Evolutionary conservation across 2,113 vertebrate species (phyloP).

Genomic region (Pangasianodon hypophthalmus): DNA sequence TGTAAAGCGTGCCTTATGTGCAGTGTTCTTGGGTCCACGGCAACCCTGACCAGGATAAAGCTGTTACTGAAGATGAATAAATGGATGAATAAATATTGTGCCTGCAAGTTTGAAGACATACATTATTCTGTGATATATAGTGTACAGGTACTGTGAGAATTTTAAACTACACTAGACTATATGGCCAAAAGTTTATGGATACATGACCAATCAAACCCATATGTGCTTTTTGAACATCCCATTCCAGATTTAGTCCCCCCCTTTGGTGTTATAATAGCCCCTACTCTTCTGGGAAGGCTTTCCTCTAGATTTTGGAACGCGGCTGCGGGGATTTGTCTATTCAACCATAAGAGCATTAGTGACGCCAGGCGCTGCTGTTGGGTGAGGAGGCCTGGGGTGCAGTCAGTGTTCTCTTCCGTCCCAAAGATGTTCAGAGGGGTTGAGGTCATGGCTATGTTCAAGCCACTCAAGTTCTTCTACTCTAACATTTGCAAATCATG

Average conservation of each 20-base stretch:
- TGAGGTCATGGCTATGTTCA: not conserved
- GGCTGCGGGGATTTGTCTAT: not conserved
- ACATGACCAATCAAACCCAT: not conserved
- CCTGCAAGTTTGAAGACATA: not conserved
- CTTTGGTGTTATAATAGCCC: not conserved
- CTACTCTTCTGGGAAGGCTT: not conserved
- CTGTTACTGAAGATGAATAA: not conserved
- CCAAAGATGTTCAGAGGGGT: not conserved
- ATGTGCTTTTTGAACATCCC: not conserved
- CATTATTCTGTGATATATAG: not conserved
- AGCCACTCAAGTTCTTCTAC: not conserved
- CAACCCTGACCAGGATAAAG: slow-evolving; percentile 1
- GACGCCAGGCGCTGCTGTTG: not conserved
- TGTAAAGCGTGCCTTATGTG: not conserved
- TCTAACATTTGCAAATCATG: not conserved
- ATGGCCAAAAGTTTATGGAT: not conserved
- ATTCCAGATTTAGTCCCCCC: not conserved
- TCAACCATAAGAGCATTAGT: not conserved
- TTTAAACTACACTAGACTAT: not conserved
- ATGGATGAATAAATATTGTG: not conserved
- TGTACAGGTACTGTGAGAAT: too few relatives aligned
- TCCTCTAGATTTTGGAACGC: not conserved
- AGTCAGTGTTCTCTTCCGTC: not conserved
- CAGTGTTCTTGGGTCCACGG: not conserved
- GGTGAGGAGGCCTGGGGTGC: not conserved